A percentile compares a stretch with the other conserved stretches of the same genome.
Evolutionary conservation across 2,113 vertebrate species (phyloP).

Genomic region (Leucosticte australis): DNA sequence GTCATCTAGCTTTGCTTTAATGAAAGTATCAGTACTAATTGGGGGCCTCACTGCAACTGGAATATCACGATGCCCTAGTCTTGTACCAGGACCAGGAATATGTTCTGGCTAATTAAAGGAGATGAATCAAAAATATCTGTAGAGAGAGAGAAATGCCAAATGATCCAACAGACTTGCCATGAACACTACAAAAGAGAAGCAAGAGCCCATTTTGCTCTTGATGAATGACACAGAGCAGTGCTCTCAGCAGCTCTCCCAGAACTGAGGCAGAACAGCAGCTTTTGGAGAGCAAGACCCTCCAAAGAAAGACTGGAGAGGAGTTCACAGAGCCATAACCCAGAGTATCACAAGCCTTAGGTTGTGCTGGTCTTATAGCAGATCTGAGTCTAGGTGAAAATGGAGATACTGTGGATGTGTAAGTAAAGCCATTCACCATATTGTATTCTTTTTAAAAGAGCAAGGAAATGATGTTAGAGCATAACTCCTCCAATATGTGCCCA

Average conservation of each 20-base stretch:
- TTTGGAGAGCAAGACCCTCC: not conserved
- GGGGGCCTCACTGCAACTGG: not conserved
- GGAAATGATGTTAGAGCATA: rapidly evolving
- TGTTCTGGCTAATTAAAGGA: not conserved
- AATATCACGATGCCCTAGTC: not conserved
- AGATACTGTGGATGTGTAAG: not conserved
- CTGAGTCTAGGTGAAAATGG: not conserved
- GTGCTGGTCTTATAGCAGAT: not conserved
- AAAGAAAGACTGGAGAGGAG: not conserved
- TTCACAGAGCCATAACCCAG: not conserved
- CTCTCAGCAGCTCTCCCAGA: not conserved
- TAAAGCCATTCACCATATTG: not conserved
- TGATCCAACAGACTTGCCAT: not conserved
- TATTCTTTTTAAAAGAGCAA: not conserved
- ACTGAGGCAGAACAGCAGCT: not conserved
- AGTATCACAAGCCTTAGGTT: not conserved
- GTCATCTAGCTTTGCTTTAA: not conserved
- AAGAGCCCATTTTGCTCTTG: not conserved
- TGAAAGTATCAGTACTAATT: not conserved
- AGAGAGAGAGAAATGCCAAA: not conserved
- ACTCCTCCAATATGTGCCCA: not conserved
- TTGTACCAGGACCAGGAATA: not conserved
- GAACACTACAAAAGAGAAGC: not conserved
- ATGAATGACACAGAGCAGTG: not conserved
- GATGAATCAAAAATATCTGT: not conserved